Base-by-base conservation (phyloP, 2,888 invertebrate genomes). In the Ectobius pallidus region DNA sequence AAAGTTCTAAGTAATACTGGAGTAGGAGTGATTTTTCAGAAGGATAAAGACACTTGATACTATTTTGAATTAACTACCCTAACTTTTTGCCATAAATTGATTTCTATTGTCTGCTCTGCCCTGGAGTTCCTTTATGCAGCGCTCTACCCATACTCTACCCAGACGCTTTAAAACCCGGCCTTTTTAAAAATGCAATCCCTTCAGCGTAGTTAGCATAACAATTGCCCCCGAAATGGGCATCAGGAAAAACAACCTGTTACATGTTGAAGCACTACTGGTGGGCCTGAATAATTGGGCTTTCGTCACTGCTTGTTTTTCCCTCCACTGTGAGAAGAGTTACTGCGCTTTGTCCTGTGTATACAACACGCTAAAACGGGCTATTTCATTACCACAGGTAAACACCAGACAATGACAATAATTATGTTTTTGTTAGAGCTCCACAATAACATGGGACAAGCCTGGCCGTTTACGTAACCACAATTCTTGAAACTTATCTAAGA, bases 191-290 rank as follows among this genome's bases (percentile, higher is more conserved):
- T 70, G 44, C 32, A 70, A 70, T 42, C 70, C 70, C 32, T 34
- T 27, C 44, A 27, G 27, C n/a, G 44, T 65, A 30, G 44, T 70
- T 70, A 58, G 70, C 70, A 70, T 70, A n/a, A 70, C 70, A 70
- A 70, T 58, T 55, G 70, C 18, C 58, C 42, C 42, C 58, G 27
- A 55, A 55, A 55, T 69, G 70, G 70, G 27, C 70, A 61, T 39
- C 70, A 39, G 34, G n/a, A 32, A 70, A 70, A 70, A 70, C 70
- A 70, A 70, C 61, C 58, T 70, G 70, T 70, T 70, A 70, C 61
- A 58, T 42, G 52, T 25, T 52, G 18, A 2, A 20, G 46, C 7
- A 7, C 14, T 14, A 18, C 52, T 27, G 16, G 58, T 20, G 30
- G 30, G 30, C 58, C 25, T 9, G 7, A 11, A 27, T 70, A 70